Evolutionary conservation across 2,888 invertebrate genomes (phyloP), one percentile per base, ranked within the genome.

Genomic region (Sicus ferrugineus): DNA sequence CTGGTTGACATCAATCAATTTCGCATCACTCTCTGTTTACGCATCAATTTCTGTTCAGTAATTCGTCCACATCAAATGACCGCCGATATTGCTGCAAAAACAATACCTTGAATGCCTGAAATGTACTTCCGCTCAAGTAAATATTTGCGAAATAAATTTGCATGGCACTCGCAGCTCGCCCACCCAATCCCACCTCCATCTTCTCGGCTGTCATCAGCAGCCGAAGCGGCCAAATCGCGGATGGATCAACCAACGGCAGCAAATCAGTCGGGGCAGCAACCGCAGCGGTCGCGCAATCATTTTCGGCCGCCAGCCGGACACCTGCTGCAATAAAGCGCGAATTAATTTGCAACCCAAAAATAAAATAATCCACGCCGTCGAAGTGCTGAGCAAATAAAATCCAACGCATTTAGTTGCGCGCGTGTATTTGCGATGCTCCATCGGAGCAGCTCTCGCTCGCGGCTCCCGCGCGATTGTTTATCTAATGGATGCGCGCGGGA

Each of bases 91-190:
- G 38, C 16, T 56, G 54, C 65, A 11, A 19, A 11, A 21, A 48
- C 26, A 30, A 23, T 52, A 42, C 21, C 21, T 42, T 28, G 28
- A 52, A 67, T 59, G 61, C 42, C 52, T 50, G 19, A 70, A n/a
- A 66, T 42, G 62, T 48, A 67, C 63, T 70, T 70, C 52, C 67
- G 67, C 70, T 67, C 42, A 66, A 64, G 48, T 72, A 69, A 69
- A 72, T 70, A 69, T 70, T 72, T 73, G 72, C 31, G 30, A 66
- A 61, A 70, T 69, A 70, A 68, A 73, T 73, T 73, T 73, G 69
- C 70, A 68, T 68, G 28, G n/a, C n/a, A 30, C 61, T 62, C 64
- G 56, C 50, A 62, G 56, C 21, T 64, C 26, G 19, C 28, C 14
- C 21, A 14, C 11, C 54, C 34, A 34, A 54, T 54, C 16, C 4